Evolutionary conservation across 2,888 invertebrate genomes (phyloP).

Genomic region (Cataglyphis cursor): DNA sequence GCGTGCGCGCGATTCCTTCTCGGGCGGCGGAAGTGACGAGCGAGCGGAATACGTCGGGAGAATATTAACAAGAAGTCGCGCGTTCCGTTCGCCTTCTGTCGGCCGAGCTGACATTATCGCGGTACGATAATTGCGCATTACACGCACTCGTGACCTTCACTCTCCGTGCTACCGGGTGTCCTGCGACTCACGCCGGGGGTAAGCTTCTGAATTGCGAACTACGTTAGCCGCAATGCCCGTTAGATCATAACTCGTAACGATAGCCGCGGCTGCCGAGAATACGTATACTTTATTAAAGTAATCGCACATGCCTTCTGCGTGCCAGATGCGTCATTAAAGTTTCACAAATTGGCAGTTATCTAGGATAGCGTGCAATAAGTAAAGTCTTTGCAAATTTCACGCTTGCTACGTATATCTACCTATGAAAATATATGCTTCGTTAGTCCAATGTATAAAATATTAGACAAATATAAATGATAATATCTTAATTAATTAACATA

Average conservation of each 20-base stretch:
- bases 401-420: neutral
- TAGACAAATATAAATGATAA: neutral
- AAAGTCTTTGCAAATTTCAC: constrained; percentile 11
- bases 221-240: neutral
- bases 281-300: constrained; percentile 16
- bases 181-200: neutral
- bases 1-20: constrained; percentile 2
- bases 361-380: neutral
- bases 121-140: constrained; percentile 58
- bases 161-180: neutral
- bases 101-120: constrained; percentile 31
- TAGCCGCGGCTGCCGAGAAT: constrained; percentile 6
- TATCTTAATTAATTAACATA: neutral
- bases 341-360: constrained; percentile 12
- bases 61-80: constrained; percentile 36
- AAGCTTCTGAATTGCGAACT: constrained; percentile 48
- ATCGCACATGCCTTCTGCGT: neutral
- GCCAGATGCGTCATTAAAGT: constrained; percentile 23
- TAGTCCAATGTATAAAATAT: neutral
- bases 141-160: constrained; percentile 63
- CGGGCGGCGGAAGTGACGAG: constrained; percentile 51
- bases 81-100: constrained; percentile 60
- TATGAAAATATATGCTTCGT: neutral
- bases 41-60: constrained; percentile 7
- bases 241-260: constrained; percentile 40